Evolutionary conservation across 2,888 invertebrate species (phyloP).

Genomic region (Oxyscelio sp.): DNA sequence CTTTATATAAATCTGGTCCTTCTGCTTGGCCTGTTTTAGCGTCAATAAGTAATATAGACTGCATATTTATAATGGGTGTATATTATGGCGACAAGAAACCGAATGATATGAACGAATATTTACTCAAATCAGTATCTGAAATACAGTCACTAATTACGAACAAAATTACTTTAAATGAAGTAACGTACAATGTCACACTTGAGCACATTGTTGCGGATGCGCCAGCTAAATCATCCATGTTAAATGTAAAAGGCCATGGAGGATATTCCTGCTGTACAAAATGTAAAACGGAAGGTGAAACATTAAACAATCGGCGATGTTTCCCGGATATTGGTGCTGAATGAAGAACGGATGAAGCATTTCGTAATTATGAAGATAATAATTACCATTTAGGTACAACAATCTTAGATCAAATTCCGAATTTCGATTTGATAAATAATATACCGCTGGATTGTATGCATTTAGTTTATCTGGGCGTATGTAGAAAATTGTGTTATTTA

Average conservation of each 20-base stretch:
- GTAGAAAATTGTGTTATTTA: neutral
- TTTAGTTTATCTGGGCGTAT: neutral
- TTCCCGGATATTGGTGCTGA: neutral
- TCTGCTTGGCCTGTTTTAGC: slow-evolving; percentile 47
- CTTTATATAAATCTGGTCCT: slow-evolving; percentile 66
- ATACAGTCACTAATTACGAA: slow-evolving; percentile 44
- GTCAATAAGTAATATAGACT: neutral
- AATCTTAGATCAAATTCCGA: neutral
- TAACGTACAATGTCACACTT: slow-evolving; percentile 15
- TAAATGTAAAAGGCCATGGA: slow-evolving; percentile 49
- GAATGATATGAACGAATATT: slow-evolving; percentile 36
- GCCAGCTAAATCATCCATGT: slow-evolving; percentile 65
- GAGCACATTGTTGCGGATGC: slow-evolving; percentile 66
- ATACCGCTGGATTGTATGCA: neutral
- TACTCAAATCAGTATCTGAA: slow-evolving; percentile 65
- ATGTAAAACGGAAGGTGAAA: neutral
- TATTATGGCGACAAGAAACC: slow-evolving; percentile 68
- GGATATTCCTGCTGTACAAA: neutral
- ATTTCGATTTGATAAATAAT: neutral
- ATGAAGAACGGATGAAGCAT: neutral
- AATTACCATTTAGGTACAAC: neutral
- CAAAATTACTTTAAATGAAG: slow-evolving; percentile 7
- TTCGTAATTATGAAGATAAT: neutral
- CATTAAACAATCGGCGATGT: slow-evolving; percentile 45
- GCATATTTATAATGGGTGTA: slow-evolving; percentile 64